Percentiles rank a stretch among this genome's conserved stretches.
Conservation (phyloP, 2,888 invertebrate species). For the Torymus auratus region DNA sequence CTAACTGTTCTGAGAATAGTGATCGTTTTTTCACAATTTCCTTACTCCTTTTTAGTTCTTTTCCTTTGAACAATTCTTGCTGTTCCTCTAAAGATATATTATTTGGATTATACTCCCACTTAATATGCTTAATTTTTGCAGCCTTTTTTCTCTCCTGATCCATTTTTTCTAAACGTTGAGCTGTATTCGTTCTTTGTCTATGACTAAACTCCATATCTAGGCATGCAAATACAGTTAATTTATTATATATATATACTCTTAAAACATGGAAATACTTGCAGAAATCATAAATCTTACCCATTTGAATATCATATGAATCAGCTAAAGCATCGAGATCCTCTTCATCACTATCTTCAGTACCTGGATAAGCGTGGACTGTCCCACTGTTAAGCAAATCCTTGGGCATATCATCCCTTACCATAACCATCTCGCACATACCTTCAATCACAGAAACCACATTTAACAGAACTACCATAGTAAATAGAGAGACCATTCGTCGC, state of each 20-base stretch:
- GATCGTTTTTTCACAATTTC: conserved; percentile 78
- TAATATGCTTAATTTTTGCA: conserved; percentile 86
- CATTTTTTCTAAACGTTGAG: conserved; percentile 91
- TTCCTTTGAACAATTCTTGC: conserved; percentile 80
- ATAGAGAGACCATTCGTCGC: not conserved
- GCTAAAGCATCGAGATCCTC: conserved; percentile 84
- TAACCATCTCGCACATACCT: conserved; percentile 93
- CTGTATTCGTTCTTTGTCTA: conserved; percentile 90
- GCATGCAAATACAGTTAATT: conserved; percentile 13
- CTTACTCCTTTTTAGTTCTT: conserved; percentile 72
- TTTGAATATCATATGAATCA: conserved; percentile 88
- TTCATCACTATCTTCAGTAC: conserved; percentile 87
- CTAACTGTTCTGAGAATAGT: conserved; percentile 85
- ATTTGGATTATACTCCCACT: conserved; percentile 82
- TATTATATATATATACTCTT: conserved; percentile 1
- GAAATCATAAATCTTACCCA: conserved; percentile 75
- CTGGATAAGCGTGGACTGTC: conserved; percentile 85
- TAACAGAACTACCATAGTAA: conserved; percentile 11
- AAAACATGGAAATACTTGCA: not conserved
- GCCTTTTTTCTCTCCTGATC: conserved; percentile 90
- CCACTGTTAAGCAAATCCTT: conserved; percentile 80
- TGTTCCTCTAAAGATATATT: conserved; percentile 80
- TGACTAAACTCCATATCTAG: conserved; percentile 78
- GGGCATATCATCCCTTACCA: conserved; percentile 90
- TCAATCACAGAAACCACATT: conserved; percentile 2